Evolutionary conservation across 2,888 invertebrate genomes (phyloP).

Genomic region (Machimus rusticus): DNA sequence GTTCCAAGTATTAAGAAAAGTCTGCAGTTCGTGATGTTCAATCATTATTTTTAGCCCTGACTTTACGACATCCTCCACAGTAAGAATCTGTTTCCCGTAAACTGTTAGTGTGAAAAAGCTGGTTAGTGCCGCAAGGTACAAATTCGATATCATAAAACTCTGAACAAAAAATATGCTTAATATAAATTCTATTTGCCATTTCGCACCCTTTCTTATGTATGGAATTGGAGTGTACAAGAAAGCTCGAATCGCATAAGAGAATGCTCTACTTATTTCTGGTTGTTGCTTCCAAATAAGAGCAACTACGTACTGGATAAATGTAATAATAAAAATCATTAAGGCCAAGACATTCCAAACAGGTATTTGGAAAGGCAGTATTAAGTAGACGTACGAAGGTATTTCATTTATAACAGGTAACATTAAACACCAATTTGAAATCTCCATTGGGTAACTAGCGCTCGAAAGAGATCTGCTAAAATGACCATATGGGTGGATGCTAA

Average conservation of each 20-base stretch:
- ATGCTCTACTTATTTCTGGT: not conserved
- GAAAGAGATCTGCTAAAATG: not conserved
- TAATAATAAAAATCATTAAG: not conserved
- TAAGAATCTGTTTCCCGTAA: constrained; percentile 49
- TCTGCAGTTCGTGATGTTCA: constrained; percentile 50
- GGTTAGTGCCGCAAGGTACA: constrained; percentile 53
- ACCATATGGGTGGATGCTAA: constrained; percentile 30
- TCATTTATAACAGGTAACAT: constrained; percentile 19
- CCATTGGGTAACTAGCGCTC: not conserved
- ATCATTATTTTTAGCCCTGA: constrained; percentile 49
- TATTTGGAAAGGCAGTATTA: not conserved
- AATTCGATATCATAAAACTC: constrained; percentile 53
- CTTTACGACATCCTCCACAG: constrained; percentile 49
- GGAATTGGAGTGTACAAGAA: not conserved
- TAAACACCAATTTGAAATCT: not conserved
- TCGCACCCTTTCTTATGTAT: not conserved
- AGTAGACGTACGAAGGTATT: not conserved
- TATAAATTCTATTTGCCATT: not conserved
- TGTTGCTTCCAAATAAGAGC: not conserved
- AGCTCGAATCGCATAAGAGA: not conserved
- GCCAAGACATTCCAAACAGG: not conserved
- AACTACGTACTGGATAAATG: not conserved
- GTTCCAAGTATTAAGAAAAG: constrained; percentile 49
- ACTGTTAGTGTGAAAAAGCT: constrained; percentile 52
- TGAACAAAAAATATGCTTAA: not conserved